Base-by-base conservation (phyloP, 2,888 invertebrate species). In the Erebia palarica region DNA sequence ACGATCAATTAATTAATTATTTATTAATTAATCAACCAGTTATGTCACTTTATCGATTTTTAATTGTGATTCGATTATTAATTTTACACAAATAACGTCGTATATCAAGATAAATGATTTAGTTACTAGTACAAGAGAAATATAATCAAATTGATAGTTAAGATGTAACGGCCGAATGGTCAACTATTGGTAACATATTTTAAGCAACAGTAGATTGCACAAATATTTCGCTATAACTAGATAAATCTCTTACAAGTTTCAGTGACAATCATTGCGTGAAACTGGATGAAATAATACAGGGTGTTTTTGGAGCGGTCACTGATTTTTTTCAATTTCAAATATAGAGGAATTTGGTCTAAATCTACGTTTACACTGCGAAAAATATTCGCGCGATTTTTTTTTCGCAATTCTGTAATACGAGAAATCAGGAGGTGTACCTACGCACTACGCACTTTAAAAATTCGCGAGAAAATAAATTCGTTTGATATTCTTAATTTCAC, bases 101-200 rank as follows among this genome's bases (percentile, higher is more conserved):
- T 70, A 27, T 53, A 60, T 64, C 71, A 57, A 66, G 75, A 71
- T 68, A 65, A 44, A 47, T 65, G 51, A 71, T 66, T 65, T 70
- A 53, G 68, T 64, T 65, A 75, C 73, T 75, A 65, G 58, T 69
- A 60, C 57, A 36, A 63, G 59, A 16, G 61, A 69, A 58, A 55
- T 55, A 64, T 27, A 65, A 63, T 49, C 42, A 51, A 53, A 66
- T 71, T 71, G 84, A 86, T 86, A 84, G 80, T 82, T 78, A 83
- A 83, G 69, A 63, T 75, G 79, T 79, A 74, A 75, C 79, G 82
- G 81, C 70, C 72, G 79, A 80, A 66, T 77, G 79, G 73, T 16
- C 81, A 83, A 81, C 79, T 47, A 75, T 82, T 84, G 81, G 81
- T 49, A 70, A 51, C 47, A 49, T 21, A 72, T 69, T 53, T 73